These are phyloP conservation scores for Salvelinus sp. DNA, from an alignment of 2,113 vertebrate species.

Conservation along the genomic window DNA sequence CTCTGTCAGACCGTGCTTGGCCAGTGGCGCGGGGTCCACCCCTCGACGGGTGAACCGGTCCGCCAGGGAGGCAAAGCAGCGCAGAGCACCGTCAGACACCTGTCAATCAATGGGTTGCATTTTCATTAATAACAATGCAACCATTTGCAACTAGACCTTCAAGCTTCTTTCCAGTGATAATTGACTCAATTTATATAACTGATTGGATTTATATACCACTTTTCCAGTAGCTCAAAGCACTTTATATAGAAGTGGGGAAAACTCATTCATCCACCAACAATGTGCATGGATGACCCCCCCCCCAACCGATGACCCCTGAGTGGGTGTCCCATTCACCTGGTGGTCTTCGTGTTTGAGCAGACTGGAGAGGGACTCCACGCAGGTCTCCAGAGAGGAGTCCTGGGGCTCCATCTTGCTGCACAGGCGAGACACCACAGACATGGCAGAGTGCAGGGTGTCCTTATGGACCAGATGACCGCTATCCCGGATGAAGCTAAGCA, in stretches of 20 bases:
- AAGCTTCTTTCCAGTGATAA: no score
- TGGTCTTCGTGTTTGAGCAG: constrained; percentile 99
- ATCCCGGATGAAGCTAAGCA: constrained; percentile 96
- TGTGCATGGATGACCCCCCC: neutral
- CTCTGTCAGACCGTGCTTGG: constrained; percentile 95
- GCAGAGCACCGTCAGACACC: constrained; percentile 97
- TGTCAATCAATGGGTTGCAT: constrained; percentile 48
- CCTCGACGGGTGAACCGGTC: constrained; percentile 97
- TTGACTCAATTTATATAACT: no score
- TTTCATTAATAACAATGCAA: neutral
- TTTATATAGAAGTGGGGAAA: no score
- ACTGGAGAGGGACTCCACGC: constrained; percentile 96
- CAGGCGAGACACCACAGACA: constrained; percentile 96
- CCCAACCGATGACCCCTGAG: neutral
- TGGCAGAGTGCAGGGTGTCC: constrained; percentile 97
- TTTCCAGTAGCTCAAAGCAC: no score
- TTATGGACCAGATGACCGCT: constrained; percentile 98
- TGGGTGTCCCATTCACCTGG: constrained; percentile 77
- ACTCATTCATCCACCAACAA: no score
- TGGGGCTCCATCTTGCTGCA: constrained; percentile 99
- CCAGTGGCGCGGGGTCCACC: constrained; percentile 95
- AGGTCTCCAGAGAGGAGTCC: constrained; percentile 96
- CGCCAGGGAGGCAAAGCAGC: constrained; percentile 95
- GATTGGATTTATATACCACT: no score
- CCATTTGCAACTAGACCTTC: neutral